These are phyloP conservation scores for Netelia fuscicornis DNA, from an alignment of 2,888 invertebrate genomes.

Conservation along the genomic window DNA sequence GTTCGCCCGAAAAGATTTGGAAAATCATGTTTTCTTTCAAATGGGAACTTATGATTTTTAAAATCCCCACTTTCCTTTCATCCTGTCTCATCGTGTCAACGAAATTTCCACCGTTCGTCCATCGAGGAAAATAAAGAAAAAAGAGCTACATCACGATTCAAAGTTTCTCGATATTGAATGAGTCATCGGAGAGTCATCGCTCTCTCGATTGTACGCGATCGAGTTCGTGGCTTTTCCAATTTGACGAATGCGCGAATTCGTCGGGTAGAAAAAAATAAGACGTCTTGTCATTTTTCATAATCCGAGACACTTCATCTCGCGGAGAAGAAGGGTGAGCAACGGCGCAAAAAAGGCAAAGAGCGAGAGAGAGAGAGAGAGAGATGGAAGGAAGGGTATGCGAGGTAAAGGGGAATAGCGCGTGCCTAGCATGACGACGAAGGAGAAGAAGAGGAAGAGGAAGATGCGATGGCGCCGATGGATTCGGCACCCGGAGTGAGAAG, in stretches of 20 bases:
- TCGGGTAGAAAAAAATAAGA: slow-evolving; percentile 34
- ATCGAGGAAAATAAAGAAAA: not conserved
- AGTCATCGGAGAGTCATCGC: slow-evolving; percentile 22
- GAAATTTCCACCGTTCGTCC: not conserved
- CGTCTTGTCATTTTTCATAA: slow-evolving; percentile 64
- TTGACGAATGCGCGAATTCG: slow-evolving; percentile 62
- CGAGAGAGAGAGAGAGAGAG: slow-evolving; percentile 20
- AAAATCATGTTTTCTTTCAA: not conserved
- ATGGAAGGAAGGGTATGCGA: slow-evolving; percentile 30
- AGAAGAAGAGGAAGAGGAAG: slow-evolving; percentile 31
- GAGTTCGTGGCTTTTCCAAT: slow-evolving; percentile 27
- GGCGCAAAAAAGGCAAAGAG: slow-evolving; percentile 1
- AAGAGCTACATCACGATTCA: not conserved
- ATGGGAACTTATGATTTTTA: not conserved
- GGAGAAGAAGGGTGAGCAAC: not conserved
- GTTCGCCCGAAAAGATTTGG: not conserved
- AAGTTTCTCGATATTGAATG: slow-evolving; percentile 1
- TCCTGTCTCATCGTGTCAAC: not conserved
- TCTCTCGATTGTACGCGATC: slow-evolving; percentile 9
- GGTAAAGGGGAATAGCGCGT: slow-evolving; percentile 60
- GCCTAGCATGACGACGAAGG: slow-evolving; percentile 52
- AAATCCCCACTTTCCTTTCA: not conserved
- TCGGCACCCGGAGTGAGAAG: slow-evolving; percentile 58
- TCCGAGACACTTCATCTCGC: slow-evolving; percentile 24
- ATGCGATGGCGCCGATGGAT: slow-evolving; percentile 59